Conservation (phyloP, 2,888 invertebrate species). For the Eilema sororculum region DNA sequence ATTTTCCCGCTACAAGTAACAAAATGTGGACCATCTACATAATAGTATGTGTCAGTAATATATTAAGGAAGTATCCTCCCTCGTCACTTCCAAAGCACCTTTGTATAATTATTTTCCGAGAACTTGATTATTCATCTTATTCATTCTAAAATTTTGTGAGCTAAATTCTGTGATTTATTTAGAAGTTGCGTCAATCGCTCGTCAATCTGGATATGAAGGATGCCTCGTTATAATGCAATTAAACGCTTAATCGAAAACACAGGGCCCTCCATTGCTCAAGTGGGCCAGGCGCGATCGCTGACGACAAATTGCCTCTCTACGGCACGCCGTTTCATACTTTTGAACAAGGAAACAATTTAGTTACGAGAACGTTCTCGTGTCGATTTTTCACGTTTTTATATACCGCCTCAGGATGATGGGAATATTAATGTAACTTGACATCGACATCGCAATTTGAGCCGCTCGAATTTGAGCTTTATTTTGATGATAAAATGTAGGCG, state of each 20-base stretch:
- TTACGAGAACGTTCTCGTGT: constrained; percentile 42
- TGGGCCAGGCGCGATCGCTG: constrained; percentile 50
- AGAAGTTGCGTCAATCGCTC: neutral
- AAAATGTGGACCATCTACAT: neutral
- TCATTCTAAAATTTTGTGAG: neutral
- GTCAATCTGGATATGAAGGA: constrained; percentile 21
- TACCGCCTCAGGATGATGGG: constrained; percentile 28
- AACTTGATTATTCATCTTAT: neutral
- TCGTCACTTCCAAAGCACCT: neutral
- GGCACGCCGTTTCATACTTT: constrained; percentile 53
- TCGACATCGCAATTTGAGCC: constrained; percentile 15
- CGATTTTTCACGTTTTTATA: constrained; percentile 34
- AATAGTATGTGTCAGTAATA: neutral
- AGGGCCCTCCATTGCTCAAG: constrained; percentile 32
- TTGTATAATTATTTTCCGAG: neutral
- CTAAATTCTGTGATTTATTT: neutral
- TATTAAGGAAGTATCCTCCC: neutral
- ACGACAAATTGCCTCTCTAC: constrained; percentile 63
- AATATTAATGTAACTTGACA: constrained; percentile 47
- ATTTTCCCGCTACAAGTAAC: neutral
- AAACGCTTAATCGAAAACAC: constrained; percentile 53
- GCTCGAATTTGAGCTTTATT: constrained; percentile 8
- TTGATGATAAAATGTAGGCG: neutral
- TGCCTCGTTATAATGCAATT: constrained; percentile 43
- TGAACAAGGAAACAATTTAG: constrained; percentile 60